These are phyloP conservation scores for Drosophila athabasca DNA, from an alignment of 1,140 invertebrate species.

Conservation along the genomic window DNA sequence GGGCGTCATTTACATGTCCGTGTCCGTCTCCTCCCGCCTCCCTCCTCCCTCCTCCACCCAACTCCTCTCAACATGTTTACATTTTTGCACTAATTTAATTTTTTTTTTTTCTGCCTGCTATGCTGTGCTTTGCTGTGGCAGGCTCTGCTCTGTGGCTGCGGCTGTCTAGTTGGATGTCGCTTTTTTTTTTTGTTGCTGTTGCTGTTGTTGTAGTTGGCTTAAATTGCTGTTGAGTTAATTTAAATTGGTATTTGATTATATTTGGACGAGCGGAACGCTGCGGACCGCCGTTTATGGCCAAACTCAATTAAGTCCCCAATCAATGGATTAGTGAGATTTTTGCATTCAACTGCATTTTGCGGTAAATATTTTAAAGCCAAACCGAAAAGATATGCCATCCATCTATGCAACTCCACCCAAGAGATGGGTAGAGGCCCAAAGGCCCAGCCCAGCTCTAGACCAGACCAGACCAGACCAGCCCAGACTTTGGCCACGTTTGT, in stretches of 20 bases:
- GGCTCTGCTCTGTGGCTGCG: too few species aligned
- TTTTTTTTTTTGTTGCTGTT: constrained; percentile 4
- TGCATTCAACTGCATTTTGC: constrained; percentile 61
- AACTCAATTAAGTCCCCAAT: constrained; percentile 74
- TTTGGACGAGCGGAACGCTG: constrained; percentile 54
- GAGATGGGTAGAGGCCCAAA: constrained; percentile 15
- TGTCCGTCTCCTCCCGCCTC: constrained; percentile 43
- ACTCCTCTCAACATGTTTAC: constrained; percentile 67
- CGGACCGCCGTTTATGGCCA: constrained; percentile 70
- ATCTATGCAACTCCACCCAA: constrained; percentile 39
- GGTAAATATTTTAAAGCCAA: constrained; percentile 53
- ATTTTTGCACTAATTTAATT: constrained; percentile 82
- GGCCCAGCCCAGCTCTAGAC: neutral
- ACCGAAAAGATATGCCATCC: constrained; percentile 17
- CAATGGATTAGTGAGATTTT: constrained; percentile 75
- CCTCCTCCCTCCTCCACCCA: constrained; percentile 26
- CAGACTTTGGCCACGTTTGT: neutral
- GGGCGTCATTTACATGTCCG: constrained; percentile 79
- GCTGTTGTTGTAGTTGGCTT: constrained; percentile 40
- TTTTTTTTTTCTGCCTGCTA: constrained; percentile 55
- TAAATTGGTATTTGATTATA: constrained; percentile 82
- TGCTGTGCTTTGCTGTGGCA: constrained; percentile 27
- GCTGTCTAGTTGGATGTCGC: constrained; percentile 35
- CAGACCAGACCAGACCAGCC: neutral
- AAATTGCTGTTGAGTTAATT: constrained; percentile 82